Conservation (phyloP, 2,113 vertebrate species). For the Crypturellus undulatus region DNA sequence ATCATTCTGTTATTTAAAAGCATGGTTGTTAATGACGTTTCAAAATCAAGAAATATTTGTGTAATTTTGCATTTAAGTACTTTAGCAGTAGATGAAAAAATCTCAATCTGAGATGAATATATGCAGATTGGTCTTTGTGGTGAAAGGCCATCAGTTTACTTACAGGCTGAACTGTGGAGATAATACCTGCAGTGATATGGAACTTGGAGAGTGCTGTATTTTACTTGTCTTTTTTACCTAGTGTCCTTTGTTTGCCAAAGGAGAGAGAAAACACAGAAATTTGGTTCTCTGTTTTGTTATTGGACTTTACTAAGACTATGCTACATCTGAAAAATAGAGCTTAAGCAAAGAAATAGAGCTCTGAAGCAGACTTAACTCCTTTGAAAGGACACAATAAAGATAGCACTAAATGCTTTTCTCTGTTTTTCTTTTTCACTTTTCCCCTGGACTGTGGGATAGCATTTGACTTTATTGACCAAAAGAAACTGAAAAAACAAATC, state of each 20-base stretch:
- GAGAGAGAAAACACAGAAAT: background rate
- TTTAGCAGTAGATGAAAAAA: background rate
- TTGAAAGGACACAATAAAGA: background rate
- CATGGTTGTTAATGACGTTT: background rate
- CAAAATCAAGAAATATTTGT: background rate
- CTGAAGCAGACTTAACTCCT: background rate
- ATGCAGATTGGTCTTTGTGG: background rate
- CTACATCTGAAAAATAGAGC: background rate
- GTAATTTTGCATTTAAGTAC: background rate
- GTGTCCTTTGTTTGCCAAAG: background rate
- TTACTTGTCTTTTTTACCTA: background rate
- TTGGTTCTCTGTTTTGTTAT: background rate
- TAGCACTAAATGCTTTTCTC: background rate
- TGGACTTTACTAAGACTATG: background rate
- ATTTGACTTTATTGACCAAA: background rate
- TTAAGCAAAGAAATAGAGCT: background rate
- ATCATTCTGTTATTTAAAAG: background rate
- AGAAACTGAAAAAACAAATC: background rate
- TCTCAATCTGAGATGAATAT: background rate
- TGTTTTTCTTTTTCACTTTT: background rate
- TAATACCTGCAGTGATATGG: background rate
- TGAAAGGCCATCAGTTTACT: background rate
- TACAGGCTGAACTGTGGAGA: background rate
- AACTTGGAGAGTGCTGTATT: background rate
- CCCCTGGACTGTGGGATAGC: background rate